A percentile compares a stretch with the other conserved stretches of the same genome.
phyloP scores from a whole-genome alignment of 1,140 invertebrate species.

The Eumeta japonica region DNA sequence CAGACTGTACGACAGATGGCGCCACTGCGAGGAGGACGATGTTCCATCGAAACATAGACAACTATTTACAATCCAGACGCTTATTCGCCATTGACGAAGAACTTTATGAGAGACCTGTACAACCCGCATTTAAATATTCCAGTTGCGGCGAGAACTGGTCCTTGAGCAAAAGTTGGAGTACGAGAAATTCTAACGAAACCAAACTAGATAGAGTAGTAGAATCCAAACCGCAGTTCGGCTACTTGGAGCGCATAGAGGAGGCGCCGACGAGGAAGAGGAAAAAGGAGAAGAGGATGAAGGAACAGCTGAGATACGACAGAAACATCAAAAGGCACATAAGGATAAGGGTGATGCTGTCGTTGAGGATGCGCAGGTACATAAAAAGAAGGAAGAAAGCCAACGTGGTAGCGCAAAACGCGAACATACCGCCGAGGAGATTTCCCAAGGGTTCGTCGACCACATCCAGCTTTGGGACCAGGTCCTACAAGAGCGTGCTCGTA shows the following conservation, averaged over 20 bases:
- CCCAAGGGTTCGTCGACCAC: constrained; percentile 23
- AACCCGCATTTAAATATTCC: constrained; percentile 25
- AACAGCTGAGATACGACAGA: constrained; percentile 48
- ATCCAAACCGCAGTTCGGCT: constrained; percentile 12
- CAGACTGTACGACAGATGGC: constrained; percentile 21
- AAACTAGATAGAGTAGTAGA: constrained; percentile 24
- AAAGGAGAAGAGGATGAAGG: constrained; percentile 35
- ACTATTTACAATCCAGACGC: constrained; percentile 34
- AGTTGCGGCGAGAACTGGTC: constrained; percentile 49
- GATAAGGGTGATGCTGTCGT: constrained; percentile 51
- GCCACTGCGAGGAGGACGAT: constrained; percentile 25
- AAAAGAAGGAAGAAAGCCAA: constrained; percentile 33
- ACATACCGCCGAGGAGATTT: constrained; percentile 26
- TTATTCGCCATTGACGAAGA: constrained; percentile 42
- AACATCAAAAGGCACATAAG: constrained; percentile 53
- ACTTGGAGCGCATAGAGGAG: constrained; percentile 37
- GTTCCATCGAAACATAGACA: constrained; percentile 31
- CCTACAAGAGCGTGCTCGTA: constrained; percentile 42
- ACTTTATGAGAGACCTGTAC: constrained; percentile 44
- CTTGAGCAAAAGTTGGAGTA: constrained; percentile 44
- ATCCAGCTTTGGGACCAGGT: constrained; percentile 42
- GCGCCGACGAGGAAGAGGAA: constrained; percentile 28
- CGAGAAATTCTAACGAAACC: constrained; percentile 27
- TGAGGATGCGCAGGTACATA: constrained; percentile 48
- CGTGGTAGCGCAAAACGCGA: constrained; percentile 13